Conservation (phyloP, 2,797 vertebrate genomes). For the Craterocephalus amniculus region DNA sequence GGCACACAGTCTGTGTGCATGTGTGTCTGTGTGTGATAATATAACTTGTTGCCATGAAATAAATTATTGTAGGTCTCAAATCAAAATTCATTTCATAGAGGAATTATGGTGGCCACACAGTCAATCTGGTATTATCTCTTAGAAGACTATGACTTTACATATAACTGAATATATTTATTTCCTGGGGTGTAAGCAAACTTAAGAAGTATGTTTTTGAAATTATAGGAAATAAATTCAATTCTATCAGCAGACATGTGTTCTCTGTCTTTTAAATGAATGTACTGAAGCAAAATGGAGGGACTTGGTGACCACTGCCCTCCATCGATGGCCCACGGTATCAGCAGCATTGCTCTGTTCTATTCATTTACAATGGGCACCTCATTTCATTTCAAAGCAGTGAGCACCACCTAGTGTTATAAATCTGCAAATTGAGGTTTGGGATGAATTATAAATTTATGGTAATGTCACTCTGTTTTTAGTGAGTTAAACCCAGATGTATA, state of each 20-base stretch:
- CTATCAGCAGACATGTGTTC: conserved; percentile 77
- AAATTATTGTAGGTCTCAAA: conserved; percentile 58
- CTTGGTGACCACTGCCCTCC: background rate
- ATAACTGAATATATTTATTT: conserved; percentile 82
- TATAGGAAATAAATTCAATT: conserved; percentile 90
- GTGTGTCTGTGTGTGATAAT: conserved; percentile 61
- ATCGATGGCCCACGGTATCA: background rate
- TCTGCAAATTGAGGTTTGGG: background rate
- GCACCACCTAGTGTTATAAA: conserved; percentile 55
- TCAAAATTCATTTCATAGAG: conserved; percentile 55
- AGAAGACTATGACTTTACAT: conserved; percentile 69
- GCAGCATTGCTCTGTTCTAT: background rate
- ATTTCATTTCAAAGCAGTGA: conserved; percentile 21
- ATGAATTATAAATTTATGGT: background rate
- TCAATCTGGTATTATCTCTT: conserved; percentile 68
- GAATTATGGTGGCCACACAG: conserved; percentile 28
- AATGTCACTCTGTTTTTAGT: background rate
- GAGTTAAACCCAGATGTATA: background rate
- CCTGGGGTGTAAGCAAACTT: conserved; percentile 84
- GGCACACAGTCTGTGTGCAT: conserved; percentile 43
- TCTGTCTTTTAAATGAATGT: conserved; percentile 20
- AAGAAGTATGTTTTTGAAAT: conserved; percentile 85
- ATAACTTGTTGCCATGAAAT: conserved; percentile 68
- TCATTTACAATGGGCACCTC: background rate
- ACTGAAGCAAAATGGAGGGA: background rate